Conservation (phyloP, 1,140 invertebrate genomes). For the Chrysomallon squamiferum region DNA sequence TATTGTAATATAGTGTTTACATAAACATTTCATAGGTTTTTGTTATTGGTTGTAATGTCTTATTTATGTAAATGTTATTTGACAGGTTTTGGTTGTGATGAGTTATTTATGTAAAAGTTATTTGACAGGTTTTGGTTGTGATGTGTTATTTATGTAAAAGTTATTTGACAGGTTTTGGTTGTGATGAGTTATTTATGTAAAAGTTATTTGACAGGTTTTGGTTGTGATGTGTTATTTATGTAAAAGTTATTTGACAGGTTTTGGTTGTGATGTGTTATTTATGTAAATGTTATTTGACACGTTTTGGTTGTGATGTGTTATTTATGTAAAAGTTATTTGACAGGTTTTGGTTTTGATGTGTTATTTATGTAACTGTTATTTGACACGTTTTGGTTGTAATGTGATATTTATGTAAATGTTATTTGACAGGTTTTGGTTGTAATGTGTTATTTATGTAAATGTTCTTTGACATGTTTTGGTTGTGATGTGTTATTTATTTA, state of each 20-base stretch:
- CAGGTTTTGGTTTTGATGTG: neutral
- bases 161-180: too few relatives aligned
- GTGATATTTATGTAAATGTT: too few relatives aligned
- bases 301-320: conserved; percentile 97
- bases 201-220: neutral
- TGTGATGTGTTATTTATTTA: neutral
- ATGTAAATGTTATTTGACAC: too few relatives aligned
- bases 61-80: too few relatives aligned
- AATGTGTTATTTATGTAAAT: too few relatives aligned
- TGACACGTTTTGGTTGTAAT: neutral
- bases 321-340: neutral
- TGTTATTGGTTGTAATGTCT: neutral
- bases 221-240: neutral
- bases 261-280: neutral
- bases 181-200: neutral
- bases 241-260: too few relatives aligned
- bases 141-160: too few relatives aligned
- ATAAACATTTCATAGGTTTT: neutral
- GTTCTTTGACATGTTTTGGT: conserved; percentile 6
- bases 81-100: conserved; percentile 89
- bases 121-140: too few relatives aligned
- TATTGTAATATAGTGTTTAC: neutral
- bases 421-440: conserved; percentile 82
- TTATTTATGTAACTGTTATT: neutral
- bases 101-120: too few relatives aligned